Conservation (phyloP, 2,888 invertebrate species). For the Gisinianus flammeolus region DNA sequence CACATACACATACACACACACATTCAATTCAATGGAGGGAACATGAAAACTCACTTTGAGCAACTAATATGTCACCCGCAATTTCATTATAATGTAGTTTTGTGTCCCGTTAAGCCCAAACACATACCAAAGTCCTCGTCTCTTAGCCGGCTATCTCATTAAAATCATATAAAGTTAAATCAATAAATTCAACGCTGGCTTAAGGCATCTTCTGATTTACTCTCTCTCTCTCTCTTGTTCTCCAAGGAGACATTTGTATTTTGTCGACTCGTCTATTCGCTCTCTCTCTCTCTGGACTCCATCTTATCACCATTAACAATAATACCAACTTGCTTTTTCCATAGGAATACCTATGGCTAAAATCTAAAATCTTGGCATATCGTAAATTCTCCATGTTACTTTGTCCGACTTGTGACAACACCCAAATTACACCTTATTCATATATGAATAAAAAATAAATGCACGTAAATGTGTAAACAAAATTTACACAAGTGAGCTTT, state of each 20-base stretch:
- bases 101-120: too few species aligned
- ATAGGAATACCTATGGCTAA: too few species aligned
- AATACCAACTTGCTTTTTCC: too few species aligned
- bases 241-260: conserved; percentile 28
- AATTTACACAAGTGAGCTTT: too few species aligned
- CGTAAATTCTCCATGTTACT: too few species aligned
- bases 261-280: not conserved
- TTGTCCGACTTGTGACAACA: too few species aligned
- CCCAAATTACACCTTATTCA: too few species aligned
- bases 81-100: not conserved
- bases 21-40: not conserved
- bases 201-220: not conserved
- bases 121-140: too few species aligned
- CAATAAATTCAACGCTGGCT: conserved; percentile 29
- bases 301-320: not conserved
- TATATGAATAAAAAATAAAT: too few species aligned
- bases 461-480: too few species aligned
- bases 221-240: conserved; percentile 18
- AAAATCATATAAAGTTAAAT: conserved; percentile 28
- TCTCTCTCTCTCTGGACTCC: not conserved
- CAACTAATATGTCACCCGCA: not conserved
- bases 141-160: conserved; percentile 5
- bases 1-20: too few species aligned
- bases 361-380: too few species aligned
- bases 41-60: not conserved